A percentile compares a stretch with the other conserved stretches of the same genome.
phyloP scores from a whole-genome alignment of 2,797 vertebrate genomes.

The Cephalopachus bancanus region DNA sequence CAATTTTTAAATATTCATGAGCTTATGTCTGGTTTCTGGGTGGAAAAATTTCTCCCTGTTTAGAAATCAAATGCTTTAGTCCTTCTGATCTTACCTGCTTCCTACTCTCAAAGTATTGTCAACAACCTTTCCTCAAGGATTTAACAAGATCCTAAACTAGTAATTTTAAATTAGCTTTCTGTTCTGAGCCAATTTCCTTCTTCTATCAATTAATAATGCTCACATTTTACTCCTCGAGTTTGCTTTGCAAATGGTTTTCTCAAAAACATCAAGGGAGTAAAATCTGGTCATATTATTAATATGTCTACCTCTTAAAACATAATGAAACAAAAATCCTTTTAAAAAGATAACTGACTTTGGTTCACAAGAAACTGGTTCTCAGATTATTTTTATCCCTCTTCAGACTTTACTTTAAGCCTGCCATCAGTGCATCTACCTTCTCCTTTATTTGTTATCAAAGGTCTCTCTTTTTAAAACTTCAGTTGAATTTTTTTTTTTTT shows the following conservation, averaged over 20 bases:
- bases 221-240: constrained; percentile 48
- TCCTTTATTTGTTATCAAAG: constrained; percentile 47
- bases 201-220: not conserved
- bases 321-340: constrained; percentile 33
- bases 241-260: constrained; percentile 63
- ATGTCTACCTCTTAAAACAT: constrained; percentile 20
- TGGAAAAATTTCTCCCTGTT: not conserved
- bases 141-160: constrained; percentile 33
- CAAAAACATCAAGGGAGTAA: constrained; percentile 40
- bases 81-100: not conserved
- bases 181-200: constrained; percentile 18
- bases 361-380: constrained; percentile 15
- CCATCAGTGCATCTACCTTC: not conserved
- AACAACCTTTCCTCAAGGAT: constrained; percentile 33
- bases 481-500: not conserved
- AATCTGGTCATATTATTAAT: constrained; percentile 23
- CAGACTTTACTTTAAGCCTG: not conserved
- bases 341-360: not conserved
- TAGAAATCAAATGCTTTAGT: not conserved
- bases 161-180: constrained; percentile 52
- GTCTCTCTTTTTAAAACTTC: constrained; percentile 19
- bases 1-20: constrained; percentile 26
- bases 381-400: constrained; percentile 42
- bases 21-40: constrained; percentile 19
- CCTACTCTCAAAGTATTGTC: constrained; percentile 25